phyloP scores from a whole-genome alignment of 1,140 invertebrate species.

The Drosophila simulans region DNA sequence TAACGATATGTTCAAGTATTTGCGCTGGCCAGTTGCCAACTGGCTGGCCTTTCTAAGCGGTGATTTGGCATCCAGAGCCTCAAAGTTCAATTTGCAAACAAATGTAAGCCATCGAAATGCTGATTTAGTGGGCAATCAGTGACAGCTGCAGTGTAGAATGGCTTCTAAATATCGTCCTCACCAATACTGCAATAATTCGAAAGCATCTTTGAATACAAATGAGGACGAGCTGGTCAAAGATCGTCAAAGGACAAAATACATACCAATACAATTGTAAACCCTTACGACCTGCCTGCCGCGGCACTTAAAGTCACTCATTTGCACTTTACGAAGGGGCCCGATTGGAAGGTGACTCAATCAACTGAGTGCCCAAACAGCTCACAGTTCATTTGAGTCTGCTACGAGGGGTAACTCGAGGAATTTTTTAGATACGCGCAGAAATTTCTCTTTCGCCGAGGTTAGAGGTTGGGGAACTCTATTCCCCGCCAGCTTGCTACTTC shows the following conservation, averaged over 20 bases:
- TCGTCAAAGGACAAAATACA: slow-evolving; percentile 34
- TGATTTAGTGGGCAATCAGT: slow-evolving; percentile 76
- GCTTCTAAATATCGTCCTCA: slow-evolving; percentile 23
- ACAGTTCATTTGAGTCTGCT: slow-evolving; percentile 67
- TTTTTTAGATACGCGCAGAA: slow-evolving; percentile 72
- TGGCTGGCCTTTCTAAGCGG: slow-evolving; percentile 51
- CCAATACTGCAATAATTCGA: slow-evolving; percentile 35
- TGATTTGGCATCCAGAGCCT: slow-evolving; percentile 65
- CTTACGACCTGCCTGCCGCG: not conserved
- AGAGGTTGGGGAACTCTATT: not conserved
- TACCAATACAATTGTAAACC: slow-evolving; percentile 34
- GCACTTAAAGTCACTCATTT: slow-evolving; percentile 49
- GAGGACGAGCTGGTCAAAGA: slow-evolving; percentile 17
- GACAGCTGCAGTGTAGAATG: slow-evolving; percentile 66
- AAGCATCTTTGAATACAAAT: slow-evolving; percentile 36
- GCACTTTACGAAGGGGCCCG: slow-evolving; percentile 7
- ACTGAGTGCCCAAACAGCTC: slow-evolving; percentile 69
- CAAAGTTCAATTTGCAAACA: slow-evolving; percentile 75
- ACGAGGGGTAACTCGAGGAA: slow-evolving; percentile 16
- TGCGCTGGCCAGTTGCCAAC: slow-evolving; percentile 57
- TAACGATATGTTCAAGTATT: slow-evolving; percentile 52
- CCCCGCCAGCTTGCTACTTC: slow-evolving; percentile 26
- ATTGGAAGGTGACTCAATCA: slow-evolving; percentile 56
- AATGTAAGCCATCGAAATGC: slow-evolving; percentile 63
- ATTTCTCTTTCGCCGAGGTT: slow-evolving; percentile 45